These are phyloP conservation scores for Choloepus didactylus DNA, from an alignment of 2,797 vertebrate genomes.

Conservation along the genomic window DNA sequence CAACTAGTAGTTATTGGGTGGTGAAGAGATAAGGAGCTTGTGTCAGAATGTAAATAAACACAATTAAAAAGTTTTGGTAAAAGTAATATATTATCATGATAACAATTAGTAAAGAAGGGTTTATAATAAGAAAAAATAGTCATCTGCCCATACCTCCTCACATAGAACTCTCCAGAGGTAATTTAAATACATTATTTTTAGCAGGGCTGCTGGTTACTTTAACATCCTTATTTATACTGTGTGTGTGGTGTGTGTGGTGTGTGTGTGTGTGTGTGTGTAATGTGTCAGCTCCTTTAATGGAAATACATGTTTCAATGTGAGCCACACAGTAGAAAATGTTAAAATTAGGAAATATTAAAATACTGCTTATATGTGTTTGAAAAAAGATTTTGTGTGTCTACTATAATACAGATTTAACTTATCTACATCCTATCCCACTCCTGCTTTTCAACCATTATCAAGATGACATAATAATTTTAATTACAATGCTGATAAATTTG, in stretches of 20 bases:
- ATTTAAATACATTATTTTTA: neutral
- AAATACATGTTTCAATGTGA: neutral
- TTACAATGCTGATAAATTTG: no score
- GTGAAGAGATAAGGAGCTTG: neutral
- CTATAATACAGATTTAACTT: no score
- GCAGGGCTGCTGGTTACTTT: neutral
- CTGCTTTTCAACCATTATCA: no score
- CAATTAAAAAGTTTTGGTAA: neutral
- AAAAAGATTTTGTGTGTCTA: neutral
- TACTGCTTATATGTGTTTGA: neutral
- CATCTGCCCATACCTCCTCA: neutral
- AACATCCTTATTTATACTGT: neutral
- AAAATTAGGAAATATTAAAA: neutral
- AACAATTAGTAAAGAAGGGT: neutral
- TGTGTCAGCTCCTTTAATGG: neutral
- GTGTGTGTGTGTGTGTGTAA: neutral
- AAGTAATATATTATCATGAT: neutral
- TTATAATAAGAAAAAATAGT: neutral
- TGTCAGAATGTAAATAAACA: neutral
- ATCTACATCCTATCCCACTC: no score
- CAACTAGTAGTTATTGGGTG: neutral
- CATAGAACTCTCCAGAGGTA: neutral
- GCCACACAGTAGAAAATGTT: neutral
- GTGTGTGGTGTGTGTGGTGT: neutral
- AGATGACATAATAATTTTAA: no score